Evolutionary conservation across 2,888 invertebrate genomes (phyloP).

Genomic region (Tolmerus cingulatus): DNA sequence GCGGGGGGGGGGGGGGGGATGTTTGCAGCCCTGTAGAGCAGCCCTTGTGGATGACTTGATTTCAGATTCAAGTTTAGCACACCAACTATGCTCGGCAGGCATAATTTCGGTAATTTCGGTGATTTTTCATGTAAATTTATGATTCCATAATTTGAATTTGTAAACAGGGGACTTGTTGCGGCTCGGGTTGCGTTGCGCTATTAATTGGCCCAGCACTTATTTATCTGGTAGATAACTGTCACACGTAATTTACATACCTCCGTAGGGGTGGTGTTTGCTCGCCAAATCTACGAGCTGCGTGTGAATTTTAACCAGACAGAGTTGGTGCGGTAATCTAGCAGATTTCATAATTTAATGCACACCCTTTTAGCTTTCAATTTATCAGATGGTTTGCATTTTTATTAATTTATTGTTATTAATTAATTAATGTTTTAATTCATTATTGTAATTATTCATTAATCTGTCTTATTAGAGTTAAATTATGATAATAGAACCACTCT

Average conservation of each 20-base stretch:
- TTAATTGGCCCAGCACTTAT: slow-evolving; percentile 8
- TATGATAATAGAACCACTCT: neutral
- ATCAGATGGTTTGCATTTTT: neutral
- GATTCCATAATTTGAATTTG: slow-evolving; percentile 12
- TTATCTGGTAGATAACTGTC: slow-evolving; percentile 16
- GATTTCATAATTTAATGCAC: neutral
- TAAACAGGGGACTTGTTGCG: slow-evolving; percentile 9
- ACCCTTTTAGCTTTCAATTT: neutral
- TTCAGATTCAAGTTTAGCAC: neutral
- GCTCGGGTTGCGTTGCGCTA: neutral
- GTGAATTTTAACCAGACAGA: neutral
- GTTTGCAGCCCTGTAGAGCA: neutral
- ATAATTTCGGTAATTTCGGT: slow-evolving; percentile 8
- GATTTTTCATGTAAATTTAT: slow-evolving; percentile 12
- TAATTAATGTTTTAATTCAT: neutral
- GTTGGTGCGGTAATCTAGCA: neutral
- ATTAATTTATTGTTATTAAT: neutral
- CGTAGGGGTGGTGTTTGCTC: neutral
- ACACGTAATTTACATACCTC: neutral
- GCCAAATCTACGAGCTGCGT: neutral
- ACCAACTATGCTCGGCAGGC: neutral
- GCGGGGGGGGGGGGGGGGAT: neutral
- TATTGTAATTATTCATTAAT: neutral
- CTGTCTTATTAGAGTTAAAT: neutral
- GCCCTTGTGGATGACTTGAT: neutral